Evolutionary conservation across 2,113 vertebrate species (phyloP).

Genomic region (Stomatorhinus ivindoensis): DNA sequence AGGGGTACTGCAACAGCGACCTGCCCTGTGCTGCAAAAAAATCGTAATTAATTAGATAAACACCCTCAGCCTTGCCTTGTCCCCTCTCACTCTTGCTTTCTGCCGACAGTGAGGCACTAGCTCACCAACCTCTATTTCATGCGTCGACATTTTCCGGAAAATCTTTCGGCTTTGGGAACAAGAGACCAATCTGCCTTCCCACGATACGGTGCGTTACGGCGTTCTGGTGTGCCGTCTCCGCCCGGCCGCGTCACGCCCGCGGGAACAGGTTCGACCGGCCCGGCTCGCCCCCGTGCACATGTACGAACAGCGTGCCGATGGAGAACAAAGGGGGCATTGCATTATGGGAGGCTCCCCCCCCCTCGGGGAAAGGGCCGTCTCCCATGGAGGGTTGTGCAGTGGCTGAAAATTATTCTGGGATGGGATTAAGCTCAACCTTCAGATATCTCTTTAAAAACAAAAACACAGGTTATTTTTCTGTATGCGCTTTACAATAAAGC

Average conservation of each 20-base stretch:
- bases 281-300: background rate
- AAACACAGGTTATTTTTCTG: background rate
- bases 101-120: background rate
- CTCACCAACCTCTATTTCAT: background rate
- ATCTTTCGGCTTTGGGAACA: background rate
- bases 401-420: background rate
- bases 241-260: background rate
- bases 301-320: background rate
- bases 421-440: background rate
- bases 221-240: background rate
- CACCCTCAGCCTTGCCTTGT: background rate
- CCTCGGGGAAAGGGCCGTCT: background rate
- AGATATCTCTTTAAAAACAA: background rate
- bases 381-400: background rate
- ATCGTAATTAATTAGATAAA: background rate
- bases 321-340: background rate
- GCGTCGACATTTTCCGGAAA: background rate
- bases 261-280: constrained; percentile 2
- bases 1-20: background rate
- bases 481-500: background rate
- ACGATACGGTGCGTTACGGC: constrained; percentile 6
- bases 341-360: background rate
- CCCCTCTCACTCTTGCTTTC: background rate
- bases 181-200: background rate
- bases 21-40: background rate